A percentile compares a stretch with the other conserved stretches of the same genome.
phyloP scores from a whole-genome alignment of 2,113 vertebrate species.

The Platanista minor region DNA sequence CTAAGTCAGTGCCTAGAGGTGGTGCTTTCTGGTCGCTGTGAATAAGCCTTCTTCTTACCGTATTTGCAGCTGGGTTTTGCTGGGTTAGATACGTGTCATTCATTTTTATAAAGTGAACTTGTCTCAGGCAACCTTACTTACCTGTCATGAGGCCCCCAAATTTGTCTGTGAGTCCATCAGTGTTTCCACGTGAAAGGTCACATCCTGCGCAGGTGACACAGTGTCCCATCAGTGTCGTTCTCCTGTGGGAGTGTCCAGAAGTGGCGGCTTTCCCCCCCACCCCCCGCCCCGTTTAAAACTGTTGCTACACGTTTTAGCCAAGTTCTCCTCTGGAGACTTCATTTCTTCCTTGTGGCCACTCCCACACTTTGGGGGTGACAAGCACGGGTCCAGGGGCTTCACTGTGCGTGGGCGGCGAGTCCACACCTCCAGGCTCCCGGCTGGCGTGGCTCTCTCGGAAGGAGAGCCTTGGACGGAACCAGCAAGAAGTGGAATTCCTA shows the following conservation, averaged over 20 bases:
- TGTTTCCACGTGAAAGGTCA: rapidly evolving
- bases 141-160: rapidly evolving
- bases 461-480: background rate
- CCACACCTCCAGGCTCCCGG: rapidly evolving
- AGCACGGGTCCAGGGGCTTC: background rate
- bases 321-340: background rate
- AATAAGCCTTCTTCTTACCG: background rate
- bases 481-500: background rate
- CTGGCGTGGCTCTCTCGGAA: background rate
- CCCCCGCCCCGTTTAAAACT: background rate
- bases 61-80: background rate
- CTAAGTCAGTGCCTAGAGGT: background rate
- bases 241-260: rapidly evolving
- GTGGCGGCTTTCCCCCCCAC: background rate
- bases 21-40: too few species aligned
- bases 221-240: rapidly evolving
- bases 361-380: rapidly evolving
- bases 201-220: rapidly evolving
- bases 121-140: too few species aligned
- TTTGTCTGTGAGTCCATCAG: background rate
- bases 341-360: background rate
- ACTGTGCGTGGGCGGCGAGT: rapidly evolving
- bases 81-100: background rate
- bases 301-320: background rate
- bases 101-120: background rate